phyloP scores from a whole-genome alignment of 2,797 vertebrate species.

The Distichodus sexfasciatus region DNA sequence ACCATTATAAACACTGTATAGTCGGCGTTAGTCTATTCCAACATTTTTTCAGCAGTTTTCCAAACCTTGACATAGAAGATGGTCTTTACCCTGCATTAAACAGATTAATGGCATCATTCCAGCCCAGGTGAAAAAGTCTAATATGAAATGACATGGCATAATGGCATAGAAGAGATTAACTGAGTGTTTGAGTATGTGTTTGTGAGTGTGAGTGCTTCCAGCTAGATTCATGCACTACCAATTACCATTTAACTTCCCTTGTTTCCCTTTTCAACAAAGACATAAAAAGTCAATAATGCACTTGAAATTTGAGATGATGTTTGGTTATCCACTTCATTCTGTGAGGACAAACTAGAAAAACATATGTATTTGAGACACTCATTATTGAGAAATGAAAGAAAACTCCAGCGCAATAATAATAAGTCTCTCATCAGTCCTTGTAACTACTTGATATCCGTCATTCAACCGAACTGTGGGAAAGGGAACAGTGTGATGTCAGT shows the following conservation, averaged over 20 bases:
- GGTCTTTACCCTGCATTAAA: conserved; percentile 1
- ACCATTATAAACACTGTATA: no score
- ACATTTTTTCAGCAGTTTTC: no score
- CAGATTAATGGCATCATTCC: background rate
- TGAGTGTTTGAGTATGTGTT: background rate
- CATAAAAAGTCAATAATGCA: background rate
- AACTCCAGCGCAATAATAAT: no score
- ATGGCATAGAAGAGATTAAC: conserved; percentile 12
- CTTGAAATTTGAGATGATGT: background rate
- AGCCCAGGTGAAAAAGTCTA: conserved; percentile 16
- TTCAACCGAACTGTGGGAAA: conserved; percentile 9
- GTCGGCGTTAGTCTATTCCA: no score
- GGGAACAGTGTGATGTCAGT: background rate
- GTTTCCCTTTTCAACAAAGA: background rate
- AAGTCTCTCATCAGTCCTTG: no score
- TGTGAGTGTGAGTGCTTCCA: background rate
- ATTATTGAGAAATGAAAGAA: conserved; percentile 1
- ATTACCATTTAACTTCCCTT: background rate
- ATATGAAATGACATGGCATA: background rate
- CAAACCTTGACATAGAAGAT: background rate
- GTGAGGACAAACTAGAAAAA: background rate
- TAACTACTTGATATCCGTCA: no score
- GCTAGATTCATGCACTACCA: background rate
- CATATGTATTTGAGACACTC: background rate
- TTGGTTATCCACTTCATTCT: background rate